Base-by-base conservation (phyloP, 2,113 vertebrate species). In the Coregonus clupeaformis region DNA sequence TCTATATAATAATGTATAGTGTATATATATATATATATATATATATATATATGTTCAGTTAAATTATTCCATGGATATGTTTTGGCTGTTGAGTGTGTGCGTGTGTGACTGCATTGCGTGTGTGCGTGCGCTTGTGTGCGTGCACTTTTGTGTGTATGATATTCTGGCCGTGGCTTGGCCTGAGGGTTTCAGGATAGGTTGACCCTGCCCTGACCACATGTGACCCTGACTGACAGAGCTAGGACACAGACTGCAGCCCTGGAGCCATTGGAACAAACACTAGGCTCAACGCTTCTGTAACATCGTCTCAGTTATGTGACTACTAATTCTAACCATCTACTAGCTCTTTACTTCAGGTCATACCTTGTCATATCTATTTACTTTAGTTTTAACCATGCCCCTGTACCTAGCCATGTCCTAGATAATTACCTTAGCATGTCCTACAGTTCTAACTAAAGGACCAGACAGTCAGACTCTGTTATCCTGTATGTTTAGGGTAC, bases 141-240 rank as follows among this genome's bases (percentile, higher is more conserved):
- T 71, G 72, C 84, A 76, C 85, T 45, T 49, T 25, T 74, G 42
- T 49, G 45, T 66, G 1, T 52, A 63, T 22, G 24, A 68, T 62
- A 57, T 70, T 27, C 30, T 62, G 77, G 84, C 87, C 77, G 82
- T 76, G 85, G 49, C 69, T 52, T 12, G 57, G 18, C 74, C 80
- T 18, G 20, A 52, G 63, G 71, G 59, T 45, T 29, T 67, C 32
- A 67, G 82, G 69, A 72, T 71, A 29, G 69, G 81, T 82, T 86
- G 82, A 81, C 83, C 81, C 77, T 67, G 25, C 24, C 30, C 86
- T 88, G 80, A 86, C 76, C 78, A 60, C 65, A 2, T 18, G 79
- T 79, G 82, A 82, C 83, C 68, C 68, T 42, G 36, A 2, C 55
- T 29, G 47, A 36, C 36, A 74, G 81, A 79, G 27, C 66, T 77